Percentiles rank a stretch among this genome's conserved stretches.
phyloP scores from a whole-genome alignment of 1,140 invertebrate species.

The Arion vulgaris region DNA sequence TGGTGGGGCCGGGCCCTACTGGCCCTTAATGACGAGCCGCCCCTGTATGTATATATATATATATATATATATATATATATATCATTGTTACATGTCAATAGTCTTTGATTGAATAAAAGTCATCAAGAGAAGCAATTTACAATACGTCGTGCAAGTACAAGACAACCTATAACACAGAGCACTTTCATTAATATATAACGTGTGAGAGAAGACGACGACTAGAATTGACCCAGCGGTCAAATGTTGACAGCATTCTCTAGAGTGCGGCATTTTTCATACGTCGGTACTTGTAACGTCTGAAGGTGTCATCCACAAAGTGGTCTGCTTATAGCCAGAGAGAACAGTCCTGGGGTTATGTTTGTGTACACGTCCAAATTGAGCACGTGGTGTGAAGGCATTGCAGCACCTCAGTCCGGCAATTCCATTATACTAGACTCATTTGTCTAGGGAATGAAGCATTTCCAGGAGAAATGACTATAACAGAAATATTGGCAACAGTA shows the following conservation, averaged over 20 bases:
- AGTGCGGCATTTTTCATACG: neutral
- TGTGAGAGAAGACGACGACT: neutral
- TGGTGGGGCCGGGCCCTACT: too few species aligned
- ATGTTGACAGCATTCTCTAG: neutral
- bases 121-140: too few species aligned
- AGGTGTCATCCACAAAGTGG: neutral
- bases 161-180: neutral
- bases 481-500: neutral
- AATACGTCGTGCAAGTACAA: too few species aligned
- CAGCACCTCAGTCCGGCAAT: neutral
- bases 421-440: neutral
- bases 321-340: neutral
- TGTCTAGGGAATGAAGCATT: neutral
- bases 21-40: too few species aligned
- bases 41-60: too few species aligned
- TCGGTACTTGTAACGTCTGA: neutral
- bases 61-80: too few species aligned
- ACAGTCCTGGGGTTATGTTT: neutral
- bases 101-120: too few species aligned
- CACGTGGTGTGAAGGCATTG: neutral
- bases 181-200: neutral
- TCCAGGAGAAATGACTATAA: neutral
- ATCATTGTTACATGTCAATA: too few species aligned
- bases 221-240: neutral
- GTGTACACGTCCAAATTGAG: neutral